Percentiles rank a stretch among this genome's conserved stretches.
phyloP scores from a whole-genome alignment of 2,113 vertebrate species.

The Colistium nudipinnis region DNA sequence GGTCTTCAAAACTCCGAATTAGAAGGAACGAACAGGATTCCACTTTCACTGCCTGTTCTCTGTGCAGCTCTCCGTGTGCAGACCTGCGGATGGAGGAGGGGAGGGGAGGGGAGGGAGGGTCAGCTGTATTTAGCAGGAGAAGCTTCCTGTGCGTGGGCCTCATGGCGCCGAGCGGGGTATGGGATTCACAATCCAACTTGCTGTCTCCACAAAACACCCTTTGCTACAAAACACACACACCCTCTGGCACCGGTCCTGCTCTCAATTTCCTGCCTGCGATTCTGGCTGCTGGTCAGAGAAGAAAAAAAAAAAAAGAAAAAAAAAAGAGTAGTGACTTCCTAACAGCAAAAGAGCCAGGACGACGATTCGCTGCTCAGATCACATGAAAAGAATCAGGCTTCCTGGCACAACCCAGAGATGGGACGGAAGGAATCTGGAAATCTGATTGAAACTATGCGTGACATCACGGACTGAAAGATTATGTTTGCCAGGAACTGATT shows the following conservation, averaged over 20 bases:
- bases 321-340: conserved; percentile 76
- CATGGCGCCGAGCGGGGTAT: conserved; percentile 74
- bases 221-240: conserved; percentile 69
- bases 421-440: conserved; percentile 42
- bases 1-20: conserved; percentile 58
- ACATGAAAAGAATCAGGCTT: conserved; percentile 58
- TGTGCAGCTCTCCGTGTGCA: conserved; percentile 52
- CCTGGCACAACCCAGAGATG: conserved; percentile 21
- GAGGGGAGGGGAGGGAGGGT: neutral
- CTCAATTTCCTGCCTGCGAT: conserved; percentile 81
- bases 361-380: conserved; percentile 60
- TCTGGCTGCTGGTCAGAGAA: conserved; percentile 73
- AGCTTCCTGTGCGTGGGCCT: conserved; percentile 80
- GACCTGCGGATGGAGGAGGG: conserved; percentile 50
- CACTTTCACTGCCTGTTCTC: conserved; percentile 59
- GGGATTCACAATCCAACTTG: conserved; percentile 72
- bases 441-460: conserved; percentile 43
- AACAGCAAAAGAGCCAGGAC: conserved; percentile 67
- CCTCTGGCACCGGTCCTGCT: conserved; percentile 75
- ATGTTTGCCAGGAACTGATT: conserved; percentile 21
- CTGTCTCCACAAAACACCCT: conserved; percentile 75
- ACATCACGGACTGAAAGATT: conserved; percentile 32
- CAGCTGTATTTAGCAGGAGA: conserved; percentile 75
- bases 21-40: conserved; percentile 26
- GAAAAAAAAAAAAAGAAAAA: too few species aligned